Evolutionary conservation across 2,888 invertebrate genomes (phyloP), one percentile per base, ranked within the genome.

Genomic region (Agrypnus murinus): DNA sequence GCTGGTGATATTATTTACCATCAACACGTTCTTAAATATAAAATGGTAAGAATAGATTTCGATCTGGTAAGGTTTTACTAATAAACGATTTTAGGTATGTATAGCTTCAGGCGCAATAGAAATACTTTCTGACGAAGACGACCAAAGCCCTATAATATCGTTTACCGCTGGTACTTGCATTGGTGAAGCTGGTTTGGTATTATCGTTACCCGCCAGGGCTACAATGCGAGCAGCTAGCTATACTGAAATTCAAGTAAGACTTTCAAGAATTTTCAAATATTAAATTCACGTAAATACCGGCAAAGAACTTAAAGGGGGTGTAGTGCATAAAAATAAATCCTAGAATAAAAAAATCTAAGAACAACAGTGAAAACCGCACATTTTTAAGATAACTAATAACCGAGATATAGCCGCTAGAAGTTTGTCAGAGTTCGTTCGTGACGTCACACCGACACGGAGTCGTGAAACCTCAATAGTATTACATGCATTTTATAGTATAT

Each of bases 101-200:
- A 81, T 89, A 31, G 86, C 87, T 10, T 86, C 81, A 76, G 88
- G 88, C 9, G 87, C 87, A 15, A 77, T 88, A 65, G 87, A 88
- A 77, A 80, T 88, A 46, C 79, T 88, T 43, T 88, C 88, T 0
- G 87, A 87, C 73, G 88, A 88, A 84, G 88, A 88, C 65, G 87
- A 88, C 70, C 86, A 87, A 79, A 88, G 87, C 71, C 87, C 88
- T 7, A 87, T 88, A 84, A 87, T 88, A 75, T 87, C 88, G 10
- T 87, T 88, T 74, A 83, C 84, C 17, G 86, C 87, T 72, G 88
- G 88, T 2, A 87, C 88, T 6, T 87, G 87, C 77, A 85, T 88
- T 71, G 89, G 89, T 2, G 89, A 89, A 85, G 86, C 86, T 73
- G 83, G 88, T 15, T 78, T 89, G 68, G 83, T 88, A 40, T 85